A percentile compares a stretch with the other conserved stretches of the same genome.
Conservation (phyloP, 2,888 invertebrate species). For the Tetheella fluctuosa region DNA sequence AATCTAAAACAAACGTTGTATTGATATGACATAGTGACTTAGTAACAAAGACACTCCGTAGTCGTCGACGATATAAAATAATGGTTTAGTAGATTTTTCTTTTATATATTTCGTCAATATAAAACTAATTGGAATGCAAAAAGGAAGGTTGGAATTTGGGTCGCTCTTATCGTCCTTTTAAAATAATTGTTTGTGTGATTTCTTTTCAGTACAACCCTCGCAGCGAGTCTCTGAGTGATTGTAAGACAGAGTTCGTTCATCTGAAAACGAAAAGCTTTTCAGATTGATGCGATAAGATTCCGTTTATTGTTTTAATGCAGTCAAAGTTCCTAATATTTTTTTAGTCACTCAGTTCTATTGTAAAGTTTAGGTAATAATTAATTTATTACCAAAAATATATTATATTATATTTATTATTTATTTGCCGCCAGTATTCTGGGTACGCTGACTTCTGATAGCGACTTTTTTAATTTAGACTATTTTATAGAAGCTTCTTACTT, state of each 20-base stretch:
- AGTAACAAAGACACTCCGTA: conserved; percentile 16
- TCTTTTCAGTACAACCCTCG: conserved; percentile 36
- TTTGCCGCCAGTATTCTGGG: too few relatives aligned
- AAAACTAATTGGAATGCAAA: conserved; percentile 39
- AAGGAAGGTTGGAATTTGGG: conserved; percentile 43
- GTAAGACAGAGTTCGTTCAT: conserved; percentile 20
- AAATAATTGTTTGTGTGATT: conserved; percentile 61
- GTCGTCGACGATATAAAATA: background rate
- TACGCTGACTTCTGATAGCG: too few relatives aligned
- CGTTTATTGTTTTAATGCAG: conserved; percentile 39
- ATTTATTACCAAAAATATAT: too few relatives aligned
- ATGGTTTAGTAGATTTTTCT: background rate
- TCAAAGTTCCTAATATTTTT: background rate
- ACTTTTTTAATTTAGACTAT: too few relatives aligned
- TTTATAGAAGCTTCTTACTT: too few relatives aligned
- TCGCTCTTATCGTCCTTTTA: conserved; percentile 47
- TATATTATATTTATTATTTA: too few relatives aligned
- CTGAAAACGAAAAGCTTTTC: conserved; percentile 40
- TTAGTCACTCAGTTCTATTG: too few relatives aligned
- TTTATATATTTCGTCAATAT: conserved; percentile 30
- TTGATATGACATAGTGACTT: conserved; percentile 18
- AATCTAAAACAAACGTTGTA: conserved; percentile 24
- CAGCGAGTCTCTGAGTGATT: conserved; percentile 11
- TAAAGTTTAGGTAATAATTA: too few relatives aligned
- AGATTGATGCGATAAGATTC: conserved; percentile 44